Conservation (phyloP, 2,888 invertebrate genomes). For the Silvanus unidentatus region DNA sequence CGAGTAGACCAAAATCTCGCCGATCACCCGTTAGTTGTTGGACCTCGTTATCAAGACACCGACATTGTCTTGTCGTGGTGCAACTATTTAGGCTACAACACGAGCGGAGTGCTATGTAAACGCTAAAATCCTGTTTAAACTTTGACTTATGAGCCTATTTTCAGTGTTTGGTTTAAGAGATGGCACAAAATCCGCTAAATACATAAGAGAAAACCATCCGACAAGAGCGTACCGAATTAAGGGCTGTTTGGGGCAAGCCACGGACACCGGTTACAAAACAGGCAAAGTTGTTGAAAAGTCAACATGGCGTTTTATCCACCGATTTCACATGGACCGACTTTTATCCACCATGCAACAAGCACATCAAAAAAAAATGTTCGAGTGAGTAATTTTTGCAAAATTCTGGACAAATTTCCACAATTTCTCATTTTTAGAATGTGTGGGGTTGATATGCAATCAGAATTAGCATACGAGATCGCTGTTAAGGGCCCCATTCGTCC, state of each 20-base stretch:
- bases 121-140: slow-evolving; percentile 5
- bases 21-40: slow-evolving; percentile 68
- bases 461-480: slow-evolving; percentile 86
- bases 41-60: slow-evolving; percentile 63
- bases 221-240: slow-evolving; percentile 68
- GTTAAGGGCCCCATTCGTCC: slow-evolving; percentile 77
- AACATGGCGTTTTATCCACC: slow-evolving; percentile 64
- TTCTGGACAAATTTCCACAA: not conserved
- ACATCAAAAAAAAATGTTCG: slow-evolving; percentile 81
- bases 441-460: slow-evolving; percentile 78
- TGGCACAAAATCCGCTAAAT: slow-evolving; percentile 54
- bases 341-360: slow-evolving; percentile 76
- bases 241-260: slow-evolving; percentile 70
- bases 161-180: slow-evolving; percentile 69
- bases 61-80: slow-evolving; percentile 62
- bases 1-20: slow-evolving; percentile 61
- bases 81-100: slow-evolving; percentile 56
- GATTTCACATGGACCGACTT: slow-evolving; percentile 64
- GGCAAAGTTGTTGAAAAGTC: slow-evolving; percentile 67
- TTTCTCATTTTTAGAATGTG: slow-evolving; percentile 51
- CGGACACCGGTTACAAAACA: slow-evolving; percentile 64
- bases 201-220: slow-evolving; percentile 56
- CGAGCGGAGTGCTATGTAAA: slow-evolving; percentile 71
- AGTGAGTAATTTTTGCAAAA: slow-evolving; percentile 53
- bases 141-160: not conserved